These are phyloP conservation scores for Craseonycteris thonglongyai DNA, from an alignment of 2,113 vertebrate genomes.

Conservation along the genomic window DNA sequence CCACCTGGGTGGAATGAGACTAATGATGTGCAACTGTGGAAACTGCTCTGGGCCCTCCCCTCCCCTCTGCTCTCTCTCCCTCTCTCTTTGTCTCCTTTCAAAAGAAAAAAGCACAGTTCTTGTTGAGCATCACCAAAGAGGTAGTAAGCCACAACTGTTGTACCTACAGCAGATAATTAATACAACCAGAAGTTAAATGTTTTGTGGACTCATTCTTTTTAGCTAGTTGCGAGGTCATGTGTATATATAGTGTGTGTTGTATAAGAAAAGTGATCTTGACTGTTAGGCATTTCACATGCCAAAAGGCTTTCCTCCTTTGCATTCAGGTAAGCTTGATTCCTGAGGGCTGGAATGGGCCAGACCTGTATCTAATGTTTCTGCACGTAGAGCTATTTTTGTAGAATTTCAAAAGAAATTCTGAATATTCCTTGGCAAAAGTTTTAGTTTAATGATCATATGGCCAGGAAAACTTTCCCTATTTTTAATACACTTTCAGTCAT, in stretches of 20 bases:
- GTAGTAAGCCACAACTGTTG: not conserved
- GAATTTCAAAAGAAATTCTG: slow-evolving; percentile 14
- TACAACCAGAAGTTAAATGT: not conserved
- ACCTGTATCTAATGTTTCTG: no score
- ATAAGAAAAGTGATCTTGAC: not conserved
- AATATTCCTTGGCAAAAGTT: not conserved
- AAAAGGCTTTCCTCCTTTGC: not conserved
- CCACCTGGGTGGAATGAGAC: no score
- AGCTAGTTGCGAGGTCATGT: not conserved
- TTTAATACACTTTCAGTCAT: not conserved
- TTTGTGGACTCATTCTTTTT: not conserved
- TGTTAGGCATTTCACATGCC: not conserved
- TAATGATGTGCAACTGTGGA: no score
- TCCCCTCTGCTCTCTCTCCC: no score
- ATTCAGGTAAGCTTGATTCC: not conserved
- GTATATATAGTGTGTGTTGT: not conserved
- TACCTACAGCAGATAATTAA: not conserved
- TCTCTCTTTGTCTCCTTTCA: no score
- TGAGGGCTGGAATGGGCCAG: no score
- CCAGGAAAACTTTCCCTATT: not conserved
- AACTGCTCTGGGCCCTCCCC: no score
- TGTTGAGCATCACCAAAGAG: not conserved
- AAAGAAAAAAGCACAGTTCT: no score
- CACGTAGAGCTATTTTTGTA: not conserved
- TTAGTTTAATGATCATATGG: not conserved